Percentiles rank a stretch among this genome's conserved stretches.
These are phyloP conservation scores for Crossaster papposus DNA, from an alignment of 53 echinoderm and acorn worm species.

Conservation along the genomic window DNA sequence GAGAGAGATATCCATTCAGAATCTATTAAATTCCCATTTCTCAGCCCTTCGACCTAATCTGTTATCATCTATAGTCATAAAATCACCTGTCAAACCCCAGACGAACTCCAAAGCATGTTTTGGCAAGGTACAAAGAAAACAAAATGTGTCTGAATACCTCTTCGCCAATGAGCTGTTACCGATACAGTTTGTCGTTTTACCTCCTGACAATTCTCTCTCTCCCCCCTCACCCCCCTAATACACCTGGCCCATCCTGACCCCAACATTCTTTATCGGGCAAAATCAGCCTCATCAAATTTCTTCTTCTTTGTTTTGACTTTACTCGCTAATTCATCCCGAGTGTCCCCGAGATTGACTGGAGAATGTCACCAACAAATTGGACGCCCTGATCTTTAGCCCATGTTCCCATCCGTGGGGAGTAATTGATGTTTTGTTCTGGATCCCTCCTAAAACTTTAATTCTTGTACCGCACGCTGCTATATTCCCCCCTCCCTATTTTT, in stretches of 20 bases:
- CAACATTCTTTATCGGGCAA: constrained; percentile 22
- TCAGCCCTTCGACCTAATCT: constrained; percentile 1
- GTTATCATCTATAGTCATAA: not conserved
- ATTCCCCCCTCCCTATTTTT: not conserved
- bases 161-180: constrained; percentile 29
- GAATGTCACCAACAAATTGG: constrained; percentile 56
- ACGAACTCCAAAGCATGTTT: not conserved
- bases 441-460: constrained; percentile 58
- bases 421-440: not conserved
- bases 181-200: constrained; percentile 29
- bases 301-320: not conserved
- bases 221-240: constrained; percentile 36
- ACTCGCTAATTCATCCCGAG: not conserved
- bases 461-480: not conserved
- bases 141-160: constrained; percentile 18
- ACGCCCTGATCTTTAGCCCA: constrained; percentile 28
- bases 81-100: not conserved
- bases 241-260: constrained; percentile 41
- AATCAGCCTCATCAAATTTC: constrained; percentile 21
- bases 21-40: constrained; percentile 16
- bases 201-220: not conserved
- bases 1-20: not conserved
- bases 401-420: constrained; percentile 5
- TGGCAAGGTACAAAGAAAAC: not conserved
- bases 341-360: not conserved